Base-by-base conservation (phyloP, 2,797 vertebrate species). In the Myoxocephalus aenaeus region DNA sequence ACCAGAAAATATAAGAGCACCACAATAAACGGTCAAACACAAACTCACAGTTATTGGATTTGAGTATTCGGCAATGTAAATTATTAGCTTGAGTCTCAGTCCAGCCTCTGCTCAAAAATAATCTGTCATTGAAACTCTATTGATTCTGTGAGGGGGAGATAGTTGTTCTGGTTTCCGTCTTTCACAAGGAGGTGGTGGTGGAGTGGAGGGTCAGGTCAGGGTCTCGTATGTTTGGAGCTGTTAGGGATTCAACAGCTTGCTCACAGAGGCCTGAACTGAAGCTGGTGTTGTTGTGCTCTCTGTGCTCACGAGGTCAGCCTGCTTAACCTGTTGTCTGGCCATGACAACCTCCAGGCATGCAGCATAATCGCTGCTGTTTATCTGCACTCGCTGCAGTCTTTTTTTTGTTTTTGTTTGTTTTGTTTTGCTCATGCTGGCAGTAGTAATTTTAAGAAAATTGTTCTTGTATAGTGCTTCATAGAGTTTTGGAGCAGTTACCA, bases 181-280 rank as follows among this genome's bases (percentile, higher is more conserved):
- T 79, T 80, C 48, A 40, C 44, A 3, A 61, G 54, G 70, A 69
- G 71, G 40, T 64, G 64, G 69, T 62, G 3, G 57, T 25, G 53
- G 46, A 57, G 67, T 63, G 73, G 59, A 71, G 72, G 81, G 66
- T 86, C 84, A 71, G 67, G 61, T 79, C 70, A 40, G 65, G 59
- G 75, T 74, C 56, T 32, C 63, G 54, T 77, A 46, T 74, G 80
- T 80, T 79, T 57, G 42, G 61, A 66, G 77, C 64, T 4, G 6
- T 11, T 54, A 34, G 51, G 54, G 50, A 81, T 77, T 84, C 84
- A 72, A 58, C 80, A 79, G 80, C 84, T 91, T 87, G 80, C 73
- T 86, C 81, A 70, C 75, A 76, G 70, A 40, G 62, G 69, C 77
- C 83, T 50, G 34, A 77, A 42, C 50, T 13, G 61, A 63, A 61